These are phyloP conservation scores for Microtus montanus DNA, from an alignment of 2,113 vertebrate genomes.

Conservation along the genomic window DNA sequence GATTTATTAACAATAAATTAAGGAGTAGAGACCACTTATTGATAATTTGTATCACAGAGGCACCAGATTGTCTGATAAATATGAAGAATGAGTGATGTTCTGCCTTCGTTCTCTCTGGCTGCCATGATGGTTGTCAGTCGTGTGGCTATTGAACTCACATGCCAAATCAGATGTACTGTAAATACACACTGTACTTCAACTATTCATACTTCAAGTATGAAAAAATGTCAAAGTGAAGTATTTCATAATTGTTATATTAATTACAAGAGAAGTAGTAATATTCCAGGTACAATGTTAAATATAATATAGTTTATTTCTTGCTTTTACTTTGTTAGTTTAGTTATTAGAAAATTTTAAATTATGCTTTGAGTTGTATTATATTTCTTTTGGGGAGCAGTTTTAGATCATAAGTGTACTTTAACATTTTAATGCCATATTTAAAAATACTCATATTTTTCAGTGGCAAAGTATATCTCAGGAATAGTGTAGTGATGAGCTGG, in stretches of 20 bases:
- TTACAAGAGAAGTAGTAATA: neutral
- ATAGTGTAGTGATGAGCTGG: neutral
- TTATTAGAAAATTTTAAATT: slow-evolving; percentile 16
- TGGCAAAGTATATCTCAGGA: neutral
- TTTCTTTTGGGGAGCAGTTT: neutral
- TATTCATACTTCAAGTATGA: neutral
- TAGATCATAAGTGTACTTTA: neutral
- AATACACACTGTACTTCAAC: neutral
- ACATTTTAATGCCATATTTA: neutral
- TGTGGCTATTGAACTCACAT: neutral
- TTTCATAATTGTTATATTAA: neutral
- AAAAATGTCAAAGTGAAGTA: slow-evolving; percentile 2
- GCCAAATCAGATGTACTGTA: neutral
- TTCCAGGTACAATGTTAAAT: neutral
- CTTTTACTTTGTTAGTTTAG: slow-evolving; percentile 6
- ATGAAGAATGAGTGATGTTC: too few species aligned
- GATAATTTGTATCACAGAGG: too few species aligned
- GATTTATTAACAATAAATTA: neutral
- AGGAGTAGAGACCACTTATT: neutral
- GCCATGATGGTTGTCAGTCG: neutral
- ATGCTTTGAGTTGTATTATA: neutral
- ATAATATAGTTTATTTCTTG: neutral
- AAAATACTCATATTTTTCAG: neutral
- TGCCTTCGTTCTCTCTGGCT: neutral
- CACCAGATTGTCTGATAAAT: too few species aligned